Evolutionary conservation across 2,113 vertebrate genomes (phyloP).

Genomic region (Etheostoma spectabile): DNA sequence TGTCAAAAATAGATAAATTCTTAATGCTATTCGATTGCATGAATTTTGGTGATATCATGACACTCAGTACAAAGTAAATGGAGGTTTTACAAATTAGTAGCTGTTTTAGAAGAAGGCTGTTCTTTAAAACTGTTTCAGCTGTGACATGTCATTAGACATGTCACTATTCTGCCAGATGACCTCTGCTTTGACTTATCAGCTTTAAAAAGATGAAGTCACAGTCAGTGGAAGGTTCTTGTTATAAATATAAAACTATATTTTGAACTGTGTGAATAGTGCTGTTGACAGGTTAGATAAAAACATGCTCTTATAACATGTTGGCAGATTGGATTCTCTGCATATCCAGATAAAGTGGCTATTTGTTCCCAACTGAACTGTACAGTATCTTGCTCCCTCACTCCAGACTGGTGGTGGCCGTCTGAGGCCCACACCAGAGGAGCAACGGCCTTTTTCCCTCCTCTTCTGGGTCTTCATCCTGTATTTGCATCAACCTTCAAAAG

Average conservation of each 20-base stretch:
- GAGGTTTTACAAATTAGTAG: constrained; percentile 22
- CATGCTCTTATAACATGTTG: not conserved
- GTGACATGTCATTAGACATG: constrained; percentile 11
- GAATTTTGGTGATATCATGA: not conserved
- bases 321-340: constrained; percentile 13
- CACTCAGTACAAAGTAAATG: not conserved
- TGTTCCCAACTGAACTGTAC: not conserved
- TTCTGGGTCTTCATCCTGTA: constrained; percentile 90
- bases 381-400: not conserved
- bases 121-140: constrained; percentile 42
- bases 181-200: constrained; percentile 23
- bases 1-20: too few relatives aligned
- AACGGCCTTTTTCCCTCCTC: constrained; percentile 89
- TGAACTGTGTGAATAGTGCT: not conserved
- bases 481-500: constrained; percentile 88
- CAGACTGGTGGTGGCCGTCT: constrained; percentile 92
- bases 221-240: constrained; percentile 6
- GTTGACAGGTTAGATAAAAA: not conserved
- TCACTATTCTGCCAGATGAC: constrained; percentile 8
- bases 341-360: constrained; percentile 12
- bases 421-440: constrained; percentile 85
- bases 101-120: constrained; percentile 9
- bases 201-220: constrained; percentile 10
- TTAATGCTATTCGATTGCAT: not conserved
- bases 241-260: constrained; percentile 1